These are phyloP conservation scores for Hydra vulgaris DNA, from an alignment of 30 jellyfish, hydroid and myxozoan genomes.

Conservation along the genomic window DNA sequence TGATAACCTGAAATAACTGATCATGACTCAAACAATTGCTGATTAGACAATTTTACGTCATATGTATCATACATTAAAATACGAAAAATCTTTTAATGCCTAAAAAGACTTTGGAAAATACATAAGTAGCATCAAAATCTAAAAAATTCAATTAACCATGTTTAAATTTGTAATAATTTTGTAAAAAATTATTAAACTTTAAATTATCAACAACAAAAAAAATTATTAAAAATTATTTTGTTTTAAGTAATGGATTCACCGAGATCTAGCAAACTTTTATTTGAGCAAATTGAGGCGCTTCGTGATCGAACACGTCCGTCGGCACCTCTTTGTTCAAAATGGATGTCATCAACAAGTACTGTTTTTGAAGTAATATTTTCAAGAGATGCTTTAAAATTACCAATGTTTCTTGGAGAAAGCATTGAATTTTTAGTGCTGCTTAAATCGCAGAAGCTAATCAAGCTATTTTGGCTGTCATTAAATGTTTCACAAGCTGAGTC, in stretches of 20 bases:
- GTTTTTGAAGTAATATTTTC: conserved; percentile 1
- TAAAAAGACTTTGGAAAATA: too few species aligned
- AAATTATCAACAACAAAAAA: background rate
- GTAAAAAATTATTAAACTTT: too few species aligned
- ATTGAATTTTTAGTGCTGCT: background rate
- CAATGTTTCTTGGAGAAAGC: background rate
- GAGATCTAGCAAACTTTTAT: background rate
- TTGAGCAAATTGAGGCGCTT: background rate
- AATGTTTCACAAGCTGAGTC: background rate
- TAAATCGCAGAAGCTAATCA: background rate
- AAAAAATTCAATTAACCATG: too few species aligned
- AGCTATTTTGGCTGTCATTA: background rate
- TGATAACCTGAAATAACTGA: too few species aligned
- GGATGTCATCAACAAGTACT: background rate
- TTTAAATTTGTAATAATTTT: too few species aligned
- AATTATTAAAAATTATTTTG: too few species aligned
- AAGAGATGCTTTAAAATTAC: background rate
- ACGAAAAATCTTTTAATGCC: too few species aligned
- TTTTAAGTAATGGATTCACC: background rate
- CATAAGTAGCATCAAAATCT: too few species aligned
- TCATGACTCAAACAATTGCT: too few species aligned
- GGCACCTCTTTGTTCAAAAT: background rate
- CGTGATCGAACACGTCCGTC: background rate
- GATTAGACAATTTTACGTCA: too few species aligned
- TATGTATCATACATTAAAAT: too few species aligned